phyloP scores from a whole-genome alignment of 2,888 invertebrate species.

The Neoitamus cyanurus region DNA sequence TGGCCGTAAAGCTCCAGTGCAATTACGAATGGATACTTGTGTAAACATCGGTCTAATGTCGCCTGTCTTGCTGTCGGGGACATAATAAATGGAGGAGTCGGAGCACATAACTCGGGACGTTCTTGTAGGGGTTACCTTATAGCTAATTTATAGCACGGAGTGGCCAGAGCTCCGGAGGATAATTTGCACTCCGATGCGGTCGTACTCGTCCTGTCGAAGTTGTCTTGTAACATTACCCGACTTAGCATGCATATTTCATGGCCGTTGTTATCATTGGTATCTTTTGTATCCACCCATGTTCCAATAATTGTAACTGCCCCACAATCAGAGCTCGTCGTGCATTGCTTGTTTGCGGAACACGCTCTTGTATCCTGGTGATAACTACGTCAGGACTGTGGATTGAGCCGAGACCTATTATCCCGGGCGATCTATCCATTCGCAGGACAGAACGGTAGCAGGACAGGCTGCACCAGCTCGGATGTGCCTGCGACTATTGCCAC shows the following conservation, averaged over 20 bases:
- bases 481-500: slow-evolving; percentile 18
- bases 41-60: slow-evolving; percentile 29
- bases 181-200: slow-evolving; percentile 1
- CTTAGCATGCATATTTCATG: slow-evolving; percentile 39
- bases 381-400: not conserved
- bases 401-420: not conserved
- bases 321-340: not conserved
- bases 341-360: not conserved
- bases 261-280: slow-evolving; percentile 25
- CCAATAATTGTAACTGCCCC: slow-evolving; percentile 28
- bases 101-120: not conserved
- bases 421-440: not conserved
- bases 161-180: not conserved
- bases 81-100: slow-evolving; percentile 16
- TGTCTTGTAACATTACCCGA: slow-evolving; percentile 19
- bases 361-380: not conserved
- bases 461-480: not conserved
- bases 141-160: slow-evolving; percentile 16
- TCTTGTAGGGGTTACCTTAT: not conserved
- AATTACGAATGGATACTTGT: slow-evolving; percentile 23
- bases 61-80: slow-evolving; percentile 21
- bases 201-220: slow-evolving; percentile 29
- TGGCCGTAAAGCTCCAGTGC: not conserved
- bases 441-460: not conserved
- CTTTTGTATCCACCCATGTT: slow-evolving; percentile 28